Conservation (phyloP, 2,797 vertebrate species). For the Pseudocheirus occidentalis region DNA sequence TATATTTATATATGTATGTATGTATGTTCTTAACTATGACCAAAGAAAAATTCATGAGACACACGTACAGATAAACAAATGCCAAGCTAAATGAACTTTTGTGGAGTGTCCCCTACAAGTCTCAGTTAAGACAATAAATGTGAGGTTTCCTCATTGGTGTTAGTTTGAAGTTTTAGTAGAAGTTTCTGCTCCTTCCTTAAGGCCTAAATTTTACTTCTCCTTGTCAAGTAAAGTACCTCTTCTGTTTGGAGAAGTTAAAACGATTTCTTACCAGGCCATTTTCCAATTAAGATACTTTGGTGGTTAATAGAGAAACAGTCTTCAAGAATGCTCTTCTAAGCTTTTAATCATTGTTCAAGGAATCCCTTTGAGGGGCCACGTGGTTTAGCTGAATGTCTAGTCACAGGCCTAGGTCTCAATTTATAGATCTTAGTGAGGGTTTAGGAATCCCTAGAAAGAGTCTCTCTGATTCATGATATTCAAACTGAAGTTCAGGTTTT, state of each 20-base stretch:
- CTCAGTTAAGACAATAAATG: background rate
- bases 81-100: background rate
- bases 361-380: background rate
- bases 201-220: background rate
- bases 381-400: background rate
- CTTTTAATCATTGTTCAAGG: background rate
- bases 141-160: background rate
- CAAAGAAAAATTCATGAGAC: background rate
- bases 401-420: background rate
- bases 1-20: too few relatives aligned
- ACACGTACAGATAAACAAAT: background rate
- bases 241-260: background rate
- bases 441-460: too few relatives aligned
- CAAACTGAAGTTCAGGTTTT: too few relatives aligned
- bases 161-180: background rate
- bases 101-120: background rate
- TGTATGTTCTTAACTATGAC: background rate
- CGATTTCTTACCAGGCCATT: background rate
- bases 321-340: background rate
- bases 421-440: background rate
- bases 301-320: background rate
- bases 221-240: background rate
- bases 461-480: too few relatives aligned
- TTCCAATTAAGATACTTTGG: background rate
- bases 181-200: background rate